Percentiles rank a stretch among this genome's conserved stretches.
phyloP scores from a whole-genome alignment of 2,113 vertebrate species.

The Candoia aspera region DNA sequence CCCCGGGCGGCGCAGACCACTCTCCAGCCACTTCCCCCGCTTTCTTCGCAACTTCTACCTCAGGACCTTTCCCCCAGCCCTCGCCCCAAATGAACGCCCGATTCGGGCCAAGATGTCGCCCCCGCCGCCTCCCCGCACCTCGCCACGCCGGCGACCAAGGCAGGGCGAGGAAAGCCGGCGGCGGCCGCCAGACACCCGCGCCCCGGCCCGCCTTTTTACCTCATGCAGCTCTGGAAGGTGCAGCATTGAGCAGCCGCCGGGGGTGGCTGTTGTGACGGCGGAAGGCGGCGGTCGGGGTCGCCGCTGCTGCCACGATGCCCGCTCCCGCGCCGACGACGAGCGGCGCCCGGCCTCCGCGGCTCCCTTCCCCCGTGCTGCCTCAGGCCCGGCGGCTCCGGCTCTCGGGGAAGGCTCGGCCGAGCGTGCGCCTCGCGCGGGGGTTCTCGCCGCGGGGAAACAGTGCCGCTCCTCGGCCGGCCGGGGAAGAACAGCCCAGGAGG shows the following conservation, averaged over 20 bases:
- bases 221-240: constrained; percentile 75
- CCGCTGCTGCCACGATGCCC: constrained; percentile 48
- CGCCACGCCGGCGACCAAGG: constrained; percentile 25
- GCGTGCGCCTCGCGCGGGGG: constrained; percentile 54
- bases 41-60: constrained; percentile 46
- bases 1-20: background rate
- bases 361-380: constrained; percentile 3
- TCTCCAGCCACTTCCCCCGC: constrained; percentile 30
- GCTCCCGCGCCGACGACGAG: constrained; percentile 48
- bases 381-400: constrained; percentile 4
- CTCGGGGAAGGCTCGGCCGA: constrained; percentile 38
- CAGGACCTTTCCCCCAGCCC: background rate
- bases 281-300: constrained; percentile 5
- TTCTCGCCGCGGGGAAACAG: constrained; percentile 64
- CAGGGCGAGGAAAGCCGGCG: background rate
- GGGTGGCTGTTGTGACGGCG: constrained; percentile 10
- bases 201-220: constrained; percentile 67
- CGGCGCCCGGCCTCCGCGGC: background rate
- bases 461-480: constrained; percentile 67
- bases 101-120: constrained; percentile 25
- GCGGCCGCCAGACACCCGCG: background rate
- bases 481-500: constrained; percentile 64
- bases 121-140: constrained; percentile 14
- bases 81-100: background rate
- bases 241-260: constrained; percentile 64